These are phyloP conservation scores for Prunella himalayana DNA, from an alignment of 2,113 vertebrate genomes.

Conservation along the genomic window DNA sequence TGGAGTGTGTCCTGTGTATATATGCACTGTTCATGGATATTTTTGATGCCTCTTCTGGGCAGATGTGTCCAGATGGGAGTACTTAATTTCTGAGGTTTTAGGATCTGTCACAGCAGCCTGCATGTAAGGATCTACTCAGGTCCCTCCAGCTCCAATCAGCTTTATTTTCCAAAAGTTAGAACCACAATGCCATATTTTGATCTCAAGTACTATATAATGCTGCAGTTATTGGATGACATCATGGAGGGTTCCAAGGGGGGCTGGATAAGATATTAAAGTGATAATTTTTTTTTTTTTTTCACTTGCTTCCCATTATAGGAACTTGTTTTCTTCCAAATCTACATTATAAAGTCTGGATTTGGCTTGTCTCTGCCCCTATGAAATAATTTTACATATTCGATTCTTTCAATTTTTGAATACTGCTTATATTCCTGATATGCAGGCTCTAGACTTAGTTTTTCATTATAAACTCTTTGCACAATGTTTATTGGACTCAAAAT, in stretches of 20 bases:
- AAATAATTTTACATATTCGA: not conserved
- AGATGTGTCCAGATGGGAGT: not conserved
- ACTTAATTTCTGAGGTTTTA: not conserved
- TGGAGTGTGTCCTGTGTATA: not conserved
- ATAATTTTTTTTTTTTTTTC: not conserved
- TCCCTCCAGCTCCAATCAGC: not conserved
- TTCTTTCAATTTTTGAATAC: not conserved
- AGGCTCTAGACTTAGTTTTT: not conserved
- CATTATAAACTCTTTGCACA: not conserved
- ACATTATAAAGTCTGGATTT: not conserved
- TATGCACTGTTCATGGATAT: accelerated
- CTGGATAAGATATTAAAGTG: not conserved
- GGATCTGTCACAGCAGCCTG: not conserved
- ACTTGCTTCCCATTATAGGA: not conserved
- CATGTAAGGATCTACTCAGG: not conserved
- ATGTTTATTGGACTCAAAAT: not conserved
- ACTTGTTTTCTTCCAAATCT: not conserved
- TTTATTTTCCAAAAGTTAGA: not conserved
- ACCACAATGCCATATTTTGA: not conserved
- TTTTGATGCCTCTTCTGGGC: not conserved
- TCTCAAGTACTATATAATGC: not conserved
- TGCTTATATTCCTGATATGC: not conserved
- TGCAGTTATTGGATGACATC: not conserved
- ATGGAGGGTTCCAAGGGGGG: not conserved
- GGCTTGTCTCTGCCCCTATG: accelerated